Base-by-base conservation (phyloP, 2,113 vertebrate genomes). In the Lates calcarifer region DNA sequence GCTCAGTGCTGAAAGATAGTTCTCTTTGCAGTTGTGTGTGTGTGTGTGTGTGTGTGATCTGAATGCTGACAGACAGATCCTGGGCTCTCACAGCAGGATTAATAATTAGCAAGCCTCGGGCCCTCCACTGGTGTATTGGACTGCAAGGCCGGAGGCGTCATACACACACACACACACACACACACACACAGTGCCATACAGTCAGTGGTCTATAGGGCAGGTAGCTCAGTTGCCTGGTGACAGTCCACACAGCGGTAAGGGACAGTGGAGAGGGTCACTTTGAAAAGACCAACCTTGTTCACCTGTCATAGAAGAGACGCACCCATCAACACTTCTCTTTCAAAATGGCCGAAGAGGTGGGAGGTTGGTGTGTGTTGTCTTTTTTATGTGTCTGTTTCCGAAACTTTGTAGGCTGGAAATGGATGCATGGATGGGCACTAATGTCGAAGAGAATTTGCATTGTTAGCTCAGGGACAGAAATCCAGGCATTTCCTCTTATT, bases 61-160 rank as follows among this genome's bases (percentile, higher is more conserved):
- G 68, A 62, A 83, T 84, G 92, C 74, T 94, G 94, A 95, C 89
- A 91, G 94, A 95, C 87, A 90, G 76, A 87, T 89, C 78, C 85
- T 91, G 88, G 90, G 80, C 90, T 81, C 87, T 77, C 81, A 81
- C 82, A 82, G 89, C 84, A 91, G 82, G 90, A 95, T 95, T 95
- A 96, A 95, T 91, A 94, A 95, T 95, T 95, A 92, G 86, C 90
- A 70, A 95, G 92, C 88, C 79, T 89, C 80, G 61, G 66, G 85
- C 80, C 91, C 94, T 91, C 92, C 91, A 86, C 90, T 87, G 88
- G 92, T 68, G 72, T 85, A 95, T 93, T 91, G 67, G 77, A 89
- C 91, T 90, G 88, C 92, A 89, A 78, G 47, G 65, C 91, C 93
- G 66, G 81, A 92, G 83, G 80, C 76, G 64, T 80, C 80, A 74